These are phyloP conservation scores for Lycocerus yunnanus DNA, from an alignment of 2,888 invertebrate species.

Conservation along the genomic window DNA sequence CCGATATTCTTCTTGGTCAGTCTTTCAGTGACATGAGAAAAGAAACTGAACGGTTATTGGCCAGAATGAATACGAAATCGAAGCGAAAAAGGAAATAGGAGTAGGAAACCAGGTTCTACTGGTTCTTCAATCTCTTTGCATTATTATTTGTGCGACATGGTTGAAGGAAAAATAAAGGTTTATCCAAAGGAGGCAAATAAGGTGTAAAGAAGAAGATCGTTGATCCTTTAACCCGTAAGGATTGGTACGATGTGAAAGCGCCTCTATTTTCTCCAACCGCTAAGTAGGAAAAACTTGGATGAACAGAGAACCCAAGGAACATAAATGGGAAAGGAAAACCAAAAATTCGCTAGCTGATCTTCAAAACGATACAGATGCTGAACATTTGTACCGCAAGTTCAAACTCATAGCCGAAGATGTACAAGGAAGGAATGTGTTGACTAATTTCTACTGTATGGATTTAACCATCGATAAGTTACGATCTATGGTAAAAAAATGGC, in stretches of 20 bases:
- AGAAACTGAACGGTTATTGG: no score
- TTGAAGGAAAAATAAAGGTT: conserved; percentile 94
- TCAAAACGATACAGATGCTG: conserved; percentile 94
- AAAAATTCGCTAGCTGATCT: conserved; percentile 97
- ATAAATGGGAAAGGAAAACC: conserved; percentile 95
- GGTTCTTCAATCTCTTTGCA: not conserved
- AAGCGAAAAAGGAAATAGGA: no score
- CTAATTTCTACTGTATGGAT: conserved; percentile 99
- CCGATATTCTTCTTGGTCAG: no score
- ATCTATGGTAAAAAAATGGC: conserved; percentile 99
- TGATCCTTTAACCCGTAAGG: conserved; percentile 98
- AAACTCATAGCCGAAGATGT: conserved; percentile 97
- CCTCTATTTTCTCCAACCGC: conserved; percentile 97
- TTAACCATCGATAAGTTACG: conserved; percentile 98
- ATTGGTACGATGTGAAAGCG: conserved; percentile 30
- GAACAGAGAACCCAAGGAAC: conserved; percentile 92
- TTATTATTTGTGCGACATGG: conserved; percentile 63
- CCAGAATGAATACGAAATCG: no score
- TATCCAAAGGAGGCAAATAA: conserved; percentile 99
- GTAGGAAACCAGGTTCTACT: no score
- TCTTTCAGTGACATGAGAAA: no score
- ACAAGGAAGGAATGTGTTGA: conserved; percentile 91
- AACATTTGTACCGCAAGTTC: conserved; percentile 98
- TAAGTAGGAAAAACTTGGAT: conserved; percentile 99
- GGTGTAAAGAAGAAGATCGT: conserved; percentile 99